Conservation (phyloP, 2,797 vertebrate genomes). For the Peromyscus nudipes region DNA sequence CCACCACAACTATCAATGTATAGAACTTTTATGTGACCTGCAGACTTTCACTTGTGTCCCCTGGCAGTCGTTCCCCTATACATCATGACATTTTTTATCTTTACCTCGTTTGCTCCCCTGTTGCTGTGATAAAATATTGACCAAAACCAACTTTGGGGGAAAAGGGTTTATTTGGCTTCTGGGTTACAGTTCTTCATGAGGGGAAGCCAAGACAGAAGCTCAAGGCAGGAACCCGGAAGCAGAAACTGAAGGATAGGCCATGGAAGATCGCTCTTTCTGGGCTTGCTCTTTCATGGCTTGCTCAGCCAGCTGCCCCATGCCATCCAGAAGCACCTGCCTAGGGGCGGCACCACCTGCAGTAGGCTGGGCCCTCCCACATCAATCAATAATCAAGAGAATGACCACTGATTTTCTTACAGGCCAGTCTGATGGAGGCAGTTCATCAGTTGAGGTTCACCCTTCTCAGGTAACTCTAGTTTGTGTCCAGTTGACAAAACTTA, state of each 20-base stretch:
- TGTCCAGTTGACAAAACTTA: neutral
- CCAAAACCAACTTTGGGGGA: neutral
- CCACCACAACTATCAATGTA: neutral
- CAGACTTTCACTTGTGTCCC: neutral
- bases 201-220: neutral
- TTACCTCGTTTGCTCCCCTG: neutral
- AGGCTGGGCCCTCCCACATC: too few relatives aligned
- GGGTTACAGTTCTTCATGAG: neutral
- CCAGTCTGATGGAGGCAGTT: too few relatives aligned
- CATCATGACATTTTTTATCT: neutral
- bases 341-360: neutral
- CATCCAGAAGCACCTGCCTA: neutral
- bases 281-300: neutral
- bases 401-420: neutral
- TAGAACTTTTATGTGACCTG: neutral
- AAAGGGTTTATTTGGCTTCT: neutral
- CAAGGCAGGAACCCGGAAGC: neutral
- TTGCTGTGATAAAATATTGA: neutral
- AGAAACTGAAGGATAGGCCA: neutral
- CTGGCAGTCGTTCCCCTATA: neutral
- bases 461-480: neutral
- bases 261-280: neutral
- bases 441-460: neutral
- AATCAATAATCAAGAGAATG: neutral
- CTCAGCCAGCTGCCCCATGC: neutral